Base-by-base conservation (phyloP, 1,140 invertebrate genomes). In the Drosophila seguyi region DNA sequence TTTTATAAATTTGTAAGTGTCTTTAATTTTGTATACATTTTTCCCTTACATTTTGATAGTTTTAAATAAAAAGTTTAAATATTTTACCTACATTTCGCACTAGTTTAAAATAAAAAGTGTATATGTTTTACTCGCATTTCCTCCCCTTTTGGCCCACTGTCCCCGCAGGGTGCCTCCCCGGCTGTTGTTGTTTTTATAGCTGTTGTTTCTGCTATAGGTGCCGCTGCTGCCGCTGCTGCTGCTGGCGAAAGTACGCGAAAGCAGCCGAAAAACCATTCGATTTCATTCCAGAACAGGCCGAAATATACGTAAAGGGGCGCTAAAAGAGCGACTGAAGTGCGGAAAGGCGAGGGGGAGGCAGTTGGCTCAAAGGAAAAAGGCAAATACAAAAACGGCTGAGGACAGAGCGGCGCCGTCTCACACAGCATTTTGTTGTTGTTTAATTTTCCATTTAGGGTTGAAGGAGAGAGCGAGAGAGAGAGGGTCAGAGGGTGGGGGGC, bases 361-460 rank as follows among this genome's bases (percentile, higher is more conserved):
- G 42, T 66, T 66, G 57, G 62, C 62, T 41, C 61, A 66, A 66
- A 66, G 45, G 58, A 42, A 42, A 53, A 38, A 59, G 22, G 47
- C 61, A 25, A 41, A 39, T n/a, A 27, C 66, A 47, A 76, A 55
- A 77, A 44, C 73, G 57, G 39, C 34, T 36, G 41, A 72, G 79
- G 83, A 75, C 82, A 75, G 41, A 56, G 68, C 69, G 83, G 81
- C 83, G 83, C 83, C 83, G 66, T 62, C 36, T 58, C 53, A 48
- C 58, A 60, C 68, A 57, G 56, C 69, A 55, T 57, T 63, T 81
- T 90, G 86, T 85, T 90, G 85, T 84, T 85, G 85, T 83, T 90
- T 90, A 79, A 85, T 81, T 88, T 90, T 85, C 61, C 74, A 79
- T 90, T 85, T 90, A 75, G 77, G 85, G 80, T 88, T 88, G 83